A percentile compares a stretch with the other conserved stretches of the same genome.
Evolutionary conservation across 2,797 vertebrate species (phyloP).

Genomic region (Oceanodroma leucorhoa): DNA sequence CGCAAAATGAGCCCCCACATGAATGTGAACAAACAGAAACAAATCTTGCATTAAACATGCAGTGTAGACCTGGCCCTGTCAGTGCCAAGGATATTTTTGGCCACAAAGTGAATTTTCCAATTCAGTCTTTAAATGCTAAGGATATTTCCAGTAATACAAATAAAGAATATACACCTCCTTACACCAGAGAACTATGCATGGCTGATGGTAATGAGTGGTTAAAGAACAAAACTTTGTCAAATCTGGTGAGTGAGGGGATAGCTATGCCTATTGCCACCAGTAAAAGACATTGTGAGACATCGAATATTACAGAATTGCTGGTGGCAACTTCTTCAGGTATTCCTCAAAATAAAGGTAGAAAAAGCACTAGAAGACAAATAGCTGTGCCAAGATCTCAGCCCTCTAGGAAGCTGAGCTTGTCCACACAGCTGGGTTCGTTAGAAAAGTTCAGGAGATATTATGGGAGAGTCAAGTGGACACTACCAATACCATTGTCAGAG

Average conservation of each 20-base stretch:
- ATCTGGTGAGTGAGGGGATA: background rate
- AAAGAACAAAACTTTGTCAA: slow-evolving; percentile 8
- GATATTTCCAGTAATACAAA: slow-evolving; percentile 19
- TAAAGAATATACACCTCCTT: slow-evolving; percentile 18
- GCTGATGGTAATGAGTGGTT: background rate
- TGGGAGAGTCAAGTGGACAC: slow-evolving; percentile 50
- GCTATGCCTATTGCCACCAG: background rate
- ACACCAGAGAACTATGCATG: background rate
- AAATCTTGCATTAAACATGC: slow-evolving; percentile 51
- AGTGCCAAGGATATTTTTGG: slow-evolving; percentile 54
- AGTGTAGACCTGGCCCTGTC: slow-evolving; percentile 60
- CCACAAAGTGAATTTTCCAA: background rate
- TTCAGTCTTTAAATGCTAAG: background rate
- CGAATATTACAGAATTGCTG: background rate
- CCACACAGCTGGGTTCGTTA: slow-evolving; percentile 80
- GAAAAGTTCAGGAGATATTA: slow-evolving; percentile 88
- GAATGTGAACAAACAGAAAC: slow-evolving; percentile 16
- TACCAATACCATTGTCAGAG: background rate
- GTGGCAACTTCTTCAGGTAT: background rate
- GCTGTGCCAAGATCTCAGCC: background rate
- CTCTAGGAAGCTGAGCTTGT: slow-evolving; percentile 73
- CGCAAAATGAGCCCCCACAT: background rate
- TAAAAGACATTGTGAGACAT: background rate
- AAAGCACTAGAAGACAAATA: slow-evolving; percentile 29
- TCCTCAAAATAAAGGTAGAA: background rate